Conservation (phyloP, 2,797 vertebrate species). For the Rhynchonycteris naso region DNA sequence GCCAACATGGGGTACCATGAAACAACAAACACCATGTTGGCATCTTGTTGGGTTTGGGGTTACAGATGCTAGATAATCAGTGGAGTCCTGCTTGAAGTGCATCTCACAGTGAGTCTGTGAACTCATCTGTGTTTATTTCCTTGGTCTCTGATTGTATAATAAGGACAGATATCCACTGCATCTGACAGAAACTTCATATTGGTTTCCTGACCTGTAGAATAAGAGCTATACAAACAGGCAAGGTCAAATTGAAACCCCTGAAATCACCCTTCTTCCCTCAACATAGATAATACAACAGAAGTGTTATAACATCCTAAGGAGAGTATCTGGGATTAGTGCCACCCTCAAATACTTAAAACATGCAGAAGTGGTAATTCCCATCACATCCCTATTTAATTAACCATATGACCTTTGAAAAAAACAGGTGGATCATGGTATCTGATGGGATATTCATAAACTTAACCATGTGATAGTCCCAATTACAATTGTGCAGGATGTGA, state of each 20-base stretch:
- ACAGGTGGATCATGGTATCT: conserved; percentile 23
- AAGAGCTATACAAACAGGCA: background rate
- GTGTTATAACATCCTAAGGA: background rate
- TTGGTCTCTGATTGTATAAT: background rate
- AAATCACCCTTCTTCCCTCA: background rate
- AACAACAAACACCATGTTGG: background rate
- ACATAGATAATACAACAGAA: conserved; percentile 11
- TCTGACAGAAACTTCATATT: background rate
- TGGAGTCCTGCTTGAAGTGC: background rate
- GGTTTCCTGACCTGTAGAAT: background rate
- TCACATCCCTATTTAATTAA: conserved; percentile 27
- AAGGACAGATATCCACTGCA: background rate
- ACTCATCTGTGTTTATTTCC: background rate
- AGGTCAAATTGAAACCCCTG: background rate
- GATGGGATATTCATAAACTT: conserved; percentile 30
- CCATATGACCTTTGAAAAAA: conserved; percentile 48
- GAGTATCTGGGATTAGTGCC: conserved; percentile 24
- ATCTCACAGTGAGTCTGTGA: background rate
- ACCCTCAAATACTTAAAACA: conserved; percentile 30
- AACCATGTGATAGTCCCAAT: background rate
- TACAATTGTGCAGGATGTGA: background rate
- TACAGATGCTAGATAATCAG: background rate
- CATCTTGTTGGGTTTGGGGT: background rate
- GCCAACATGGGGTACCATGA: background rate
- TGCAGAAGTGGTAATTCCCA: conserved; percentile 21